phyloP scores from a whole-genome alignment of 2,113 vertebrate species.

The Echinops telfairi region DNA sequence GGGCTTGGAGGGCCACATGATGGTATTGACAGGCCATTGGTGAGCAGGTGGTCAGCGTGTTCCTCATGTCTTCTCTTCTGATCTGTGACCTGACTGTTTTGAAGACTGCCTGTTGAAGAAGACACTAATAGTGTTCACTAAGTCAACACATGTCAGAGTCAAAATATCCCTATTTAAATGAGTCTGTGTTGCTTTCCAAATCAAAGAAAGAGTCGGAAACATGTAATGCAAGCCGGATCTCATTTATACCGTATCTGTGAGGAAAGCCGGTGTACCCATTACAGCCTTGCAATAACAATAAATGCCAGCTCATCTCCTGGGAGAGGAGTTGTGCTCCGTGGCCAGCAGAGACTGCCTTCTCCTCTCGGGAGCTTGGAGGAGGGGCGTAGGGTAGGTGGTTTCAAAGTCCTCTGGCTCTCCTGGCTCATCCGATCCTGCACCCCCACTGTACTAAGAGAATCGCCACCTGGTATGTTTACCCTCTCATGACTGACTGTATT shows the following conservation, averaged over 20 bases:
- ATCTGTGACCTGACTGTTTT: not conserved
- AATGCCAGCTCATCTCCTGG: conserved; percentile 76
- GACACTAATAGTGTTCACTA: not conserved
- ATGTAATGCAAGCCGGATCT: conserved; percentile 81
- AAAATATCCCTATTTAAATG: conserved; percentile 53
- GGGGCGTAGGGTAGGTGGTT: not conserved
- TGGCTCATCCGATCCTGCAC: not conserved
- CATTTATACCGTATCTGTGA: conserved; percentile 59
- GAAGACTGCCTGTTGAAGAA: not conserved
- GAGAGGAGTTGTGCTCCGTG: conserved; percentile 54
- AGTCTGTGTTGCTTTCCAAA: conserved; percentile 65
- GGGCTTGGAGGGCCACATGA: not conserved
- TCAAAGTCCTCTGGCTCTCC: not conserved
- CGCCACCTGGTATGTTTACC: too few species aligned
- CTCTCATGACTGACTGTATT: not conserved
- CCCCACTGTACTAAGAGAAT: not conserved
- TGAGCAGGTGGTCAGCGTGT: not conserved
- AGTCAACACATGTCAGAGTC: conserved; percentile 1
- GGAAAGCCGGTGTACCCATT: conserved; percentile 70
- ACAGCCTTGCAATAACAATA: conserved; percentile 74
- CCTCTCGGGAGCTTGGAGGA: not conserved
- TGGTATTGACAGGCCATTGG: not conserved
- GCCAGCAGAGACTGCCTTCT: conserved; percentile 53
- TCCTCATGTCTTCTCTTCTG: not conserved
- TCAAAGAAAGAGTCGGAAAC: conserved; percentile 73